phyloP scores from a whole-genome alignment of 2,797 vertebrate species.

The Dicrostonyx torquatus region DNA sequence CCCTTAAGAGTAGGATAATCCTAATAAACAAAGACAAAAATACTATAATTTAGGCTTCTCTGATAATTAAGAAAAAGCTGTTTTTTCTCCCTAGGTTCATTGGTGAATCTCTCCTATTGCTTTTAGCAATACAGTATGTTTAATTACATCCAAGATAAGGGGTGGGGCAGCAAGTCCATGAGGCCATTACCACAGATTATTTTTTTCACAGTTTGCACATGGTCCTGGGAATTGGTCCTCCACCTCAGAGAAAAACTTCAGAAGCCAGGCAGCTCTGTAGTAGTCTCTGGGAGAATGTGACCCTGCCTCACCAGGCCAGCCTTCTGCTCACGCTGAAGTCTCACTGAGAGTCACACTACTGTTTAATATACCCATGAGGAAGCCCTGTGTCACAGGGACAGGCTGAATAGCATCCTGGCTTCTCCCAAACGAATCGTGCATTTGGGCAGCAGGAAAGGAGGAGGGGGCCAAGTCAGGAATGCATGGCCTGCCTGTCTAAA shows the following conservation, averaged over 20 bases:
- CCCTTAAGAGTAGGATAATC: neutral
- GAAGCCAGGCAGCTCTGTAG: neutral
- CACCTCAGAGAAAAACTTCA: neutral
- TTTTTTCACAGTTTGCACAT: neutral
- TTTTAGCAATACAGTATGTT: neutral
- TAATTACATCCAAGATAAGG: neutral
- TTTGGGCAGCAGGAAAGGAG: neutral
- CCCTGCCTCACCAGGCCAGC: neutral
- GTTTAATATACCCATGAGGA: neutral
- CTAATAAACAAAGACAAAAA: slow-evolving; percentile 8
- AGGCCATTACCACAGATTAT: neutral
- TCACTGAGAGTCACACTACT: neutral
- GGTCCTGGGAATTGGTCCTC: neutral
- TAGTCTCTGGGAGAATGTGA: slow-evolving; percentile 1
- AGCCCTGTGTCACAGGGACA: neutral
- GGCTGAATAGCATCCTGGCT: neutral
- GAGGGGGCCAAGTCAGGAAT: no score
- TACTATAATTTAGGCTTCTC: neutral
- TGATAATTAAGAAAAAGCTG: neutral
- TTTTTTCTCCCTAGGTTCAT: neutral
- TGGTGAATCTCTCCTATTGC: neutral
- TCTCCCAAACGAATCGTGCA: slow-evolving; percentile 5
- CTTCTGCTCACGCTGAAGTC: neutral
- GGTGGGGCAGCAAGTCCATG: no score
- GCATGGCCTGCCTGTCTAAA: neutral